A percentile compares a stretch with the other conserved stretches of the same genome.
Evolutionary conservation across 2,113 vertebrate genomes (phyloP).

Genomic region (Cepphus grylle): DNA sequence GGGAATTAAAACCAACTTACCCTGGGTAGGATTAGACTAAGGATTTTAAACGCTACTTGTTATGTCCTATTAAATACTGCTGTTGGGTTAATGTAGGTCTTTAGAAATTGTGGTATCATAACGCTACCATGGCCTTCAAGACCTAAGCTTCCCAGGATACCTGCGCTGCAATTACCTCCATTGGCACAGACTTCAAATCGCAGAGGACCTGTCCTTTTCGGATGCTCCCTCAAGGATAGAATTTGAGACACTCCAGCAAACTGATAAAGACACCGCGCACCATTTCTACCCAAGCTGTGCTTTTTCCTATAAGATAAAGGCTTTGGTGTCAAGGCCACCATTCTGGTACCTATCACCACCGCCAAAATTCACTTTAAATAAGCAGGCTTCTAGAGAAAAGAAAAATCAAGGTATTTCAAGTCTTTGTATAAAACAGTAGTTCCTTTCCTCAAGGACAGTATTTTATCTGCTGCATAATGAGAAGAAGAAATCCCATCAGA

Average conservation of each 20-base stretch:
- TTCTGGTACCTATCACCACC: not conserved
- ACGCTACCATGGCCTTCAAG: not conserved
- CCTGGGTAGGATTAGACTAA: not conserved
- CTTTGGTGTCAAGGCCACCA: not conserved
- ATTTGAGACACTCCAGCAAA: not conserved
- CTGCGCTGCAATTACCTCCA: not conserved
- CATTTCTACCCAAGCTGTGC: not conserved
- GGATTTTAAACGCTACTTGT: not conserved
- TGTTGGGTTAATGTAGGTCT: not conserved
- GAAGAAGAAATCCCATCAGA: constrained; percentile 25
- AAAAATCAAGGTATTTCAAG: not conserved
- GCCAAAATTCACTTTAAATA: not conserved
- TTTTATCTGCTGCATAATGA: constrained; percentile 28
- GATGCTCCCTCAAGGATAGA: not conserved
- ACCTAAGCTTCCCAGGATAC: not conserved
- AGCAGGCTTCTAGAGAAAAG: not conserved
- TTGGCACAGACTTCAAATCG: not conserved
- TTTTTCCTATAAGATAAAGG: not conserved
- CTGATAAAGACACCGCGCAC: not conserved
- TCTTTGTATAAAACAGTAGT: not conserved
- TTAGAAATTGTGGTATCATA: not conserved
- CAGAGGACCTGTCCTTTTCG: not conserved
- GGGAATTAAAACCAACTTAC: not conserved
- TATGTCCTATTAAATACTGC: not conserved
- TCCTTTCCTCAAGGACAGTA: not conserved